phyloP scores from a whole-genome alignment of 2,888 invertebrate species.

The Synanthedon andrenaeformis region DNA sequence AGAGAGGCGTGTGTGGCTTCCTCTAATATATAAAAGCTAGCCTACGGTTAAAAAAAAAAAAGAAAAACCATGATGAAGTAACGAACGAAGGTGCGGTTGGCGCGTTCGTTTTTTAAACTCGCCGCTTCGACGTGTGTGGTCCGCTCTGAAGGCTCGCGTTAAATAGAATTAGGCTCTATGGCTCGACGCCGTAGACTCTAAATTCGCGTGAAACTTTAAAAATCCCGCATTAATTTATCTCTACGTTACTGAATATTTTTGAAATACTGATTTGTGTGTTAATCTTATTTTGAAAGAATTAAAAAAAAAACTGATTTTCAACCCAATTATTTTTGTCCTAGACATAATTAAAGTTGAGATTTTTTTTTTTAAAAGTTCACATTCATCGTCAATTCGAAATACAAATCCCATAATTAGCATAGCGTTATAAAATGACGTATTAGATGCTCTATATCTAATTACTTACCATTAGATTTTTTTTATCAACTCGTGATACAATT shows the following conservation, averaged over 20 bases:
- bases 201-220: slow-evolving; percentile 7
- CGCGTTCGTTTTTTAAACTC: slow-evolving; percentile 64
- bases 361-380: no score
- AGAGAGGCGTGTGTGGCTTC: slow-evolving; percentile 21
- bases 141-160: slow-evolving; percentile 16
- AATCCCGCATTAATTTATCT: slow-evolving; percentile 13
- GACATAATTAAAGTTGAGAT: no score
- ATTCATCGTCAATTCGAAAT: no score
- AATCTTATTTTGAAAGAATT: slow-evolving; percentile 3
- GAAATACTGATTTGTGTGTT: not conserved
- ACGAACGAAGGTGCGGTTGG: slow-evolving; percentile 64
- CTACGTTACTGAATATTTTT: no score
- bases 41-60: slow-evolving; percentile 47
- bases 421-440: no score
- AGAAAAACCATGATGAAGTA: slow-evolving; percentile 64
- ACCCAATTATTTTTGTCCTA: not conserved
- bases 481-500: no score
- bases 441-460: no score
- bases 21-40: slow-evolving; percentile 57
- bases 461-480: no score
- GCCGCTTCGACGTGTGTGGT: slow-evolving; percentile 63
- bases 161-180: slow-evolving; percentile 12
- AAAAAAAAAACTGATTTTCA: slow-evolving; percentile 1
- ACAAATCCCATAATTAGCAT: no score
- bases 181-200: slow-evolving; percentile 8